Conservation (phyloP, 1,140 invertebrate species). For the Teleopsis dalmanni region DNA sequence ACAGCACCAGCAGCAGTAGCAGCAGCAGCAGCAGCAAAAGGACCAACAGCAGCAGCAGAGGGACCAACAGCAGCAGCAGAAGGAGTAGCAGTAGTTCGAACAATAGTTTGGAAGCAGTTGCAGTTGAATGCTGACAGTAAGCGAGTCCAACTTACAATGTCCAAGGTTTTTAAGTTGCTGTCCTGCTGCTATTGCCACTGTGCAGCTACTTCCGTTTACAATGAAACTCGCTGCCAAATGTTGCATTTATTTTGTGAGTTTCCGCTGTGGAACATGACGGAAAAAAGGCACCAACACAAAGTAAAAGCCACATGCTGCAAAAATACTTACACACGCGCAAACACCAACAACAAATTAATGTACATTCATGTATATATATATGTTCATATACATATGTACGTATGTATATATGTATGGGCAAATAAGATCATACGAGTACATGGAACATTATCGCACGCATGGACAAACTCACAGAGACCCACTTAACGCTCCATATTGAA, state of each 20-base stretch:
- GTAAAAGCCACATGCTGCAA: neutral
- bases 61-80: neutral
- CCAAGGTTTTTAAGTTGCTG: too few relatives aligned
- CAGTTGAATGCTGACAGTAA: neutral
- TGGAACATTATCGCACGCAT: conserved; percentile 4
- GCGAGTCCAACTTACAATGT: too few relatives aligned
- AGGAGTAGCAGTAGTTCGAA: neutral
- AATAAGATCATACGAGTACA: neutral
- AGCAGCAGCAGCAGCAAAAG: neutral
- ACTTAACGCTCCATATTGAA: neutral
- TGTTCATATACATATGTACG: neutral
- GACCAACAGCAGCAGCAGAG: neutral
- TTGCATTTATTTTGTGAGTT: conserved; percentile 39
- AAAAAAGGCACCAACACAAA: neutral
- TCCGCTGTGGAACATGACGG: conserved; percentile 17
- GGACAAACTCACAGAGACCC: conserved; percentile 6
- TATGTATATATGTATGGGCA: neutral
- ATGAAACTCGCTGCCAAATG: conserved; percentile 28
- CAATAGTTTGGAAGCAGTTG: neutral
- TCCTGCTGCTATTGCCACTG: neutral
- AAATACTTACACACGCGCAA: neutral
- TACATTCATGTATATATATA: neutral
- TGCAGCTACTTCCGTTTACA: conserved; percentile 1
- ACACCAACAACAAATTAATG: neutral
- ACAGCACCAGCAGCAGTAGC: neutral